Base-by-base conservation (phyloP, 2,113 vertebrate species). In the Zootoca vivipara region DNA sequence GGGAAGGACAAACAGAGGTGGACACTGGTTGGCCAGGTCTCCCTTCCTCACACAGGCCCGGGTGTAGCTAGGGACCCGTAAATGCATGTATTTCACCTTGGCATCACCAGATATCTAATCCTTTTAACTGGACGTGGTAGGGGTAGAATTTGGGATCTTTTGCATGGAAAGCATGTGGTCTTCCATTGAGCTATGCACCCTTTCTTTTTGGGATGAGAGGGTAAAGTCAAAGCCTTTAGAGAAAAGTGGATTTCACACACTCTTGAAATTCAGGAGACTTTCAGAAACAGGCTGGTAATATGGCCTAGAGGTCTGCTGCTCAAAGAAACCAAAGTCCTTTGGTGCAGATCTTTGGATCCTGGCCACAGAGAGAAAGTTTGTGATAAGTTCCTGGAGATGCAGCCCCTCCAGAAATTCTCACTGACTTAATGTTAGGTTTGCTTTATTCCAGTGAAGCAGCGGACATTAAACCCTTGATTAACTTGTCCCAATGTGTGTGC, bases 381-480 rank as follows among this genome's bases (percentile, higher is more conserved):
- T 40, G 33, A 13, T 6, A 35, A 15, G n/a, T 64, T 87, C 38
- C 79, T 74, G 86, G 40, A 33, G 70, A 33, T 62, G 22, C 5
- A 15, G 58, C 24, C 33, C 26, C 62, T 83, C 4, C 35, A 52
- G 58, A n/a, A 82, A 82, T 75, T 0, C n/a, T 82, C 40, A 77
- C 40, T 64, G 56, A 40, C 56, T 82, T 56, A 30, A 67, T 2
- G 3, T 74, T 33, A 40, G 30, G 12, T 64, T 91, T 30, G 18
- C 87, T 65, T 35, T 90, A 30, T 30, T 86, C 72, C 58, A 46
- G 12, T 67, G 77, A 87, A 87, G 42, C 33, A 69, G 74, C 56
- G 69, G 46, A 16, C 30, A 64, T 26, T 81, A 58, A 10, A 7
- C 6, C 79, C 46, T 30, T 58, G 8, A 88, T 84, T 87, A 91